phyloP scores from a whole-genome alignment of 2,797 vertebrate genomes.

The Yasuhikotakia modesta region DNA sequence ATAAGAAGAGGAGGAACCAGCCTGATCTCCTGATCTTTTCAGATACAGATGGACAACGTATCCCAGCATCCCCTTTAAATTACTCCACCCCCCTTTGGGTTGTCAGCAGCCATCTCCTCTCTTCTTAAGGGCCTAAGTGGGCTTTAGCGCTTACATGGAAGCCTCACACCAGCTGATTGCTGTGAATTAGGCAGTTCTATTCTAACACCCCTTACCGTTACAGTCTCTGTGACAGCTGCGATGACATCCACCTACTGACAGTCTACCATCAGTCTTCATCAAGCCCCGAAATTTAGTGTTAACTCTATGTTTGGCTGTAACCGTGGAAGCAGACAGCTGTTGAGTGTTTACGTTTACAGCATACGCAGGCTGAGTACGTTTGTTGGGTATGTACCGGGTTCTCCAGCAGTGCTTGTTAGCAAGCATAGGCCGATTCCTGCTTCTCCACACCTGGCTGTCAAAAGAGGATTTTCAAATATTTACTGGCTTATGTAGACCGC shows the following conservation, averaged over 20 bases:
- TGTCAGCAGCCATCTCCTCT: conserved; percentile 40
- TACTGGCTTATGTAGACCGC: conserved; percentile 55
- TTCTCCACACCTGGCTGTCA: conserved; percentile 47
- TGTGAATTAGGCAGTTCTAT: conserved; percentile 49
- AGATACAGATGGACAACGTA: conserved; percentile 65
- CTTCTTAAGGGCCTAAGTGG: conserved; percentile 31
- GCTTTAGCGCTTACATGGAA: conserved; percentile 29
- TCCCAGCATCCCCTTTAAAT: conserved; percentile 36
- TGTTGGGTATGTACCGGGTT: conserved; percentile 23
- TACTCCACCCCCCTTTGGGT: background rate
- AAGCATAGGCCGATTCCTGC: conserved; percentile 24
- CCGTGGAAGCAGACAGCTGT: conserved; percentile 26
- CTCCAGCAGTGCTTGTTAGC: conserved; percentile 51
- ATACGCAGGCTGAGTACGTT: conserved; percentile 17
- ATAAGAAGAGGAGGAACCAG: conserved; percentile 25
- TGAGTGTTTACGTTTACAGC: conserved; percentile 29
- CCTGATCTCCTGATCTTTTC: conserved; percentile 41
- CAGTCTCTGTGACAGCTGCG: conserved; percentile 34
- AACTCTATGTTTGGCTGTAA: conserved; percentile 19
- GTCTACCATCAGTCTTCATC: conserved; percentile 31
- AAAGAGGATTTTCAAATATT: conserved; percentile 60
- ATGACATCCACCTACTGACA: conserved; percentile 39
- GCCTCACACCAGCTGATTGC: conserved; percentile 52
- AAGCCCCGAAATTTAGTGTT: conserved; percentile 29
- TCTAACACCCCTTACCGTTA: conserved; percentile 27